phyloP scores from a whole-genome alignment of 1,140 invertebrate species.

The Chironomus tepperi region DNA sequence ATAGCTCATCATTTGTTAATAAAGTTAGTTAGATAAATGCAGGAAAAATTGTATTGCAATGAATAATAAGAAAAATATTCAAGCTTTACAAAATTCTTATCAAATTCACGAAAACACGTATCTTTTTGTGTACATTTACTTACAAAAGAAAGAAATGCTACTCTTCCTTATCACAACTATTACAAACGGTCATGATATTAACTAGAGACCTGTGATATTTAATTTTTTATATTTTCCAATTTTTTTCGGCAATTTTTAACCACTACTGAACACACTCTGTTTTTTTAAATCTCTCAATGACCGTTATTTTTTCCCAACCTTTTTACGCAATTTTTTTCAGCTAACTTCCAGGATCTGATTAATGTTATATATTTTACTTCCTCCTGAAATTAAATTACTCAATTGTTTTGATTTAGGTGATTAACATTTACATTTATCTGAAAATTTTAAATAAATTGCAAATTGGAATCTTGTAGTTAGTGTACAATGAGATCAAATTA shows the following conservation, averaged over 20 bases:
- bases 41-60: no score
- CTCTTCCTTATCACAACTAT: not conserved
- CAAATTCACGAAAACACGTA: no score
- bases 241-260: not conserved
- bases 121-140: not conserved
- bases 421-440: no score
- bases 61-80: no score
- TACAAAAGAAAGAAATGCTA: not conserved
- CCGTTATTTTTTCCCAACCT: not conserved
- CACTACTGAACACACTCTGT: not conserved
- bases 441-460: no score
- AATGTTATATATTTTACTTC: no score
- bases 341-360: not conserved
- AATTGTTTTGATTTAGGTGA: not conserved
- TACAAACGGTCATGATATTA: no score
- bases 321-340: not conserved
- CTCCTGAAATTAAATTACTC: not conserved
- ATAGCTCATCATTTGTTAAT: no score
- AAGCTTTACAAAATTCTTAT: no score
- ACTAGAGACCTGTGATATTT: not conserved
- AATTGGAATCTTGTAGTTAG: no score
- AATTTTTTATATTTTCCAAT: not conserved
- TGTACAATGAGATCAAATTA: no score
- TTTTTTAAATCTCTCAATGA: not conserved
- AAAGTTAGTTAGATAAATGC: no score